Conservation (phyloP, 2,888 invertebrate genomes). For the Noctua fimbriata region DNA sequence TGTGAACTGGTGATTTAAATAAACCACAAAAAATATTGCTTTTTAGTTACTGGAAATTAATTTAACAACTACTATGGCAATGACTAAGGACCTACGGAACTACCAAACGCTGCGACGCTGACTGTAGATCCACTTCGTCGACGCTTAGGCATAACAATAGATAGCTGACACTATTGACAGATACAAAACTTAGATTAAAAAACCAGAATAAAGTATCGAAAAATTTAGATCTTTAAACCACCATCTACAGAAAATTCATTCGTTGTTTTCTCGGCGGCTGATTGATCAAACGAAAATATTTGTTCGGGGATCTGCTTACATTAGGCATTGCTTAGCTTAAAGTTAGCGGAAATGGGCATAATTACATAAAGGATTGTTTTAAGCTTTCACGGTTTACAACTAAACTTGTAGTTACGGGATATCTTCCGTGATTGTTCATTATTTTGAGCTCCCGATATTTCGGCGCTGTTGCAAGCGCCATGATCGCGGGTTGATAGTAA, state of each 20-base stretch:
- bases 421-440: too few relatives aligned
- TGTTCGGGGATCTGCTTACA: too few relatives aligned
- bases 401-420: too few relatives aligned
- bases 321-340: not conserved
- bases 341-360: not conserved
- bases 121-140: not conserved
- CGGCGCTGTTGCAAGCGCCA: too few relatives aligned
- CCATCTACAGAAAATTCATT: not conserved
- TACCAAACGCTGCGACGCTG: not conserved
- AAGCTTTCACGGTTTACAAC: too few relatives aligned
- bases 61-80: not conserved
- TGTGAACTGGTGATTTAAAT: not conserved
- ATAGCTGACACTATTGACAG: not conserved
- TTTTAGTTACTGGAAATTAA: not conserved
- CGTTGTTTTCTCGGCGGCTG: not conserved
- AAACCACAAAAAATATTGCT: not conserved
- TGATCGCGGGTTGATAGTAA: too few relatives aligned
- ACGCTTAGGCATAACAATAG: not conserved
- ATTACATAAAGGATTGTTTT: too few relatives aligned
- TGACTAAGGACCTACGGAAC: too few relatives aligned
- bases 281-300: too few relatives aligned
- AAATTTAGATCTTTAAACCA: not conserved
- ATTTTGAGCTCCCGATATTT: too few relatives aligned
- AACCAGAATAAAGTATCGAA: not conserved
- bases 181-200: not conserved